Evolutionary conservation across 2,113 vertebrate genomes (phyloP).

Genomic region (Sylvietta virens): DNA sequence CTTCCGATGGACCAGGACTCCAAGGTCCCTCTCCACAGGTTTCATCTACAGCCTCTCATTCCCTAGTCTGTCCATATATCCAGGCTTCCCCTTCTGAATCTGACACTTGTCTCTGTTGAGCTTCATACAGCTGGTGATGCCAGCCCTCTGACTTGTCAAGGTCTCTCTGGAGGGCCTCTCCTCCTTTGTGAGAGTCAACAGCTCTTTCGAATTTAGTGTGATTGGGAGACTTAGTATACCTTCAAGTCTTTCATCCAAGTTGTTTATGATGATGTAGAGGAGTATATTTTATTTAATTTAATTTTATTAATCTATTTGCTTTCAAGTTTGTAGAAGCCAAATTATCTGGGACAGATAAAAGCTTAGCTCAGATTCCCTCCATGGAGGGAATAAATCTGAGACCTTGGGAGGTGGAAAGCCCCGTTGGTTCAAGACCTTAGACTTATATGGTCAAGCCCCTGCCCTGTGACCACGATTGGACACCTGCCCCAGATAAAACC

Average conservation of each 20-base stretch:
- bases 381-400: no score
- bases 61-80: no score
- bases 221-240: not conserved
- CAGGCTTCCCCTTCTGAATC: not conserved
- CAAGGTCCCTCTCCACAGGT: rapidly evolving
- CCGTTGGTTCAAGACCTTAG: no score
- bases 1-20: rapidly evolving
- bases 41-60: not conserved
- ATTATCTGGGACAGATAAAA: no score
- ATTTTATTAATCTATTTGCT: not conserved
- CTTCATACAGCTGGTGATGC: not conserved
- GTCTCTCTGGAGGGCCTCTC: not conserved
- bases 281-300: not conserved
- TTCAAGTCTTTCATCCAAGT: not conserved
- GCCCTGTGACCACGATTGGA: no score
- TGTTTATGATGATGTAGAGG: not conserved
- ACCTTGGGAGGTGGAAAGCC: no score
- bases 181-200: not conserved
- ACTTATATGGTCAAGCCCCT: no score
- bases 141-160: not conserved
- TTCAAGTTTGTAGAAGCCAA: not conserved
- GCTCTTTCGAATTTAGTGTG: not conserved
- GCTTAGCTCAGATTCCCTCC: no score
- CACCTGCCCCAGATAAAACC: no score
- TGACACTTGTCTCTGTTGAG: not conserved